phyloP scores from a whole-genome alignment of 2,888 invertebrate species.

The Odontothrips loti region DNA sequence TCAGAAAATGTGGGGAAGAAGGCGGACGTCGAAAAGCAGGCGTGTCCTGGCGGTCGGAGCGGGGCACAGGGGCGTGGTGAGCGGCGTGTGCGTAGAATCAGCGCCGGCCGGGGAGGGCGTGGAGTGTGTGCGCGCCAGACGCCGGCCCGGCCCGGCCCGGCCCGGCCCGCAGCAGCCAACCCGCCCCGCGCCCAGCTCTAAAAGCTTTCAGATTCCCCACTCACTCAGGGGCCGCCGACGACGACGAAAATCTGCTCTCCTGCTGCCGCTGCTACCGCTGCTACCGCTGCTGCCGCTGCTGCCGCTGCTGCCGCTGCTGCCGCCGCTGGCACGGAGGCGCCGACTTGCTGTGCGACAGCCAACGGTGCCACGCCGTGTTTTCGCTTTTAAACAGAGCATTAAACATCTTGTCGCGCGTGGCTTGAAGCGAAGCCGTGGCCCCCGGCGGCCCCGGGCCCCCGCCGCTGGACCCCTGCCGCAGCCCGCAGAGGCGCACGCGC shows the following conservation, averaged over 20 bases:
- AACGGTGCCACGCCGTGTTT: background rate
- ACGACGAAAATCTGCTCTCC: background rate
- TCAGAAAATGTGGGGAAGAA: too few relatives aligned
- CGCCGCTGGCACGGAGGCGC: too few relatives aligned
- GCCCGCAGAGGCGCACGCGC: background rate
- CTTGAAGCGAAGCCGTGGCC: background rate
- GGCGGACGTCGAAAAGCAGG: too few relatives aligned
- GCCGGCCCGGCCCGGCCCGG: background rate
- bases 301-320: too few relatives aligned
- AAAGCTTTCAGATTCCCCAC: constrained; percentile 6
- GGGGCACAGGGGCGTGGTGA: too few relatives aligned
- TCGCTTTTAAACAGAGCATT: background rate
- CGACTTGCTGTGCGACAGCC: too few relatives aligned
- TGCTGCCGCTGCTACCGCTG: too few relatives aligned
- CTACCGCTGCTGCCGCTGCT: too few relatives aligned
- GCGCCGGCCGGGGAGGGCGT: too few relatives aligned
- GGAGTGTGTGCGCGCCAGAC: background rate
- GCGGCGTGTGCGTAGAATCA: too few relatives aligned
- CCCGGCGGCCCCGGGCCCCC: background rate
- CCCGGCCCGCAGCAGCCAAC: background rate
- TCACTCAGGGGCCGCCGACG: background rate
- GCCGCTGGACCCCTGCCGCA: background rate
- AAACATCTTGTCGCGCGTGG: background rate
- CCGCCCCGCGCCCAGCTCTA: background rate
- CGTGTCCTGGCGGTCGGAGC: too few relatives aligned